Base-by-base conservation (phyloP, 2,888 invertebrate species). In the Taphrorychus bicolor region DNA sequence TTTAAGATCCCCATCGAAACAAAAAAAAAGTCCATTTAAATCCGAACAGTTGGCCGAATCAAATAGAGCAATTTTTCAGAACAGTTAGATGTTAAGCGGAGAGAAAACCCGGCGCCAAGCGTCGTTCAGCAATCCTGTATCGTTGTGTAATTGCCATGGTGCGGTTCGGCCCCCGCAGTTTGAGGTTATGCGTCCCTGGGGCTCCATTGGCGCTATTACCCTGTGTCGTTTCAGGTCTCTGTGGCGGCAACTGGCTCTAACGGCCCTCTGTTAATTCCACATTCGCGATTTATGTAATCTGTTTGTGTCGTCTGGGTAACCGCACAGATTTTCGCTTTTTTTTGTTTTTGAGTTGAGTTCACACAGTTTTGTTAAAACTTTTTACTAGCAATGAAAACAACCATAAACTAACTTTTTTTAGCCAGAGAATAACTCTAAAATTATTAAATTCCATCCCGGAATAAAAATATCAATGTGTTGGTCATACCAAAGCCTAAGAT, bases 131-230 rank as follows among this genome's bases (percentile, higher is more conserved):
- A 49, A 59, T 60, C 53, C 70, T 68, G 70, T 70, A 70, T 70
- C 70, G 70, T 59, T 60, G 58, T 66, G 59, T 71, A 71, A 71
- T 71, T 71, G 71, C 69, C 41, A 49, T 58, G 62, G 69, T 59
- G 71, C 66, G 63, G 59, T 53, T 58, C 63, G 41, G 24, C 66
- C 68, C 67, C 68, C 62, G 59, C 77, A 78, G 78, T 80, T 80
- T 76, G 77, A 75, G 78, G 80, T 81, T 81, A 82, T 82, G 77
- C 74, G 72, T 79, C 82, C 81, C 82, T 66, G 58, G 82, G 79
- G 82, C 75, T 78, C 79, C 80, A 82, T 82, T 81, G 77, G 71
- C 77, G 78, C 82, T 81, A 81, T 82, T 81, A 81, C 79, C 76
- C 77, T 80, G 81, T 81, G 71, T 66, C 66, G 70, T 66, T 63